Percentiles rank a stretch among this genome's conserved stretches.
Evolutionary conservation across 2,113 vertebrate species (phyloP).

Genomic region (Siphamia tubifer): DNA sequence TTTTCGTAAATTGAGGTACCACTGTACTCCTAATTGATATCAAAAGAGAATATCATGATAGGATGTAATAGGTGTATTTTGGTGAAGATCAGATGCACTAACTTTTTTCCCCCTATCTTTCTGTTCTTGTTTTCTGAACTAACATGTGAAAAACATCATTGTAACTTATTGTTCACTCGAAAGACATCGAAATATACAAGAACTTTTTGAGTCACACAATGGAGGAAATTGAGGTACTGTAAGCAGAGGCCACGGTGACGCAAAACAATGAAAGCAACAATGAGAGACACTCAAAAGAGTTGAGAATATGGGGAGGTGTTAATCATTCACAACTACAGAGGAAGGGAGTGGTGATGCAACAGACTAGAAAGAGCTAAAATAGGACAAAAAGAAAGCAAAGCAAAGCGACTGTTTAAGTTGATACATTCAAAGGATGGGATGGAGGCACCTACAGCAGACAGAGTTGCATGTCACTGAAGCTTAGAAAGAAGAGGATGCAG

Average conservation of each 20-base stretch:
- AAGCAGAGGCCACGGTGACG: constrained; percentile 44
- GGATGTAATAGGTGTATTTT: no score
- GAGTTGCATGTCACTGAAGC: constrained; percentile 11
- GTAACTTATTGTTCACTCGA: neutral
- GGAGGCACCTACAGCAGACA: constrained; percentile 17
- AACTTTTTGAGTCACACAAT: neutral
- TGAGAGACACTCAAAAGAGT: constrained; percentile 15
- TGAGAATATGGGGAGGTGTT: constrained; percentile 8
- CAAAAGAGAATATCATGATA: no score
- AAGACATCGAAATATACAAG: neutral
- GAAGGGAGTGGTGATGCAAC: constrained; percentile 71
- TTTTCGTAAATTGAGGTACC: no score
- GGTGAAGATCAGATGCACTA: no score
- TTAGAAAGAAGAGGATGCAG: constrained; percentile 16
- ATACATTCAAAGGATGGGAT: neutral
- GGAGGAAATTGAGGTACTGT: neutral
- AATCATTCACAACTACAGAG: constrained; percentile 48
- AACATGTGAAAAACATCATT: neutral
- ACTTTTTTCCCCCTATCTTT: no score
- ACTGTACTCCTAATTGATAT: no score
- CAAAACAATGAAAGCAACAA: constrained; percentile 70
- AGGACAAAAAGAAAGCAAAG: constrained; percentile 1
- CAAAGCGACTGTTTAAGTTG: neutral
- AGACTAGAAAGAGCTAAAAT: constrained; percentile 67
- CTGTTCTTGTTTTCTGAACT: no score